These are phyloP conservation scores for Arvicola amphibius DNA, from an alignment of 2,797 vertebrate genomes.

Conservation along the genomic window DNA sequence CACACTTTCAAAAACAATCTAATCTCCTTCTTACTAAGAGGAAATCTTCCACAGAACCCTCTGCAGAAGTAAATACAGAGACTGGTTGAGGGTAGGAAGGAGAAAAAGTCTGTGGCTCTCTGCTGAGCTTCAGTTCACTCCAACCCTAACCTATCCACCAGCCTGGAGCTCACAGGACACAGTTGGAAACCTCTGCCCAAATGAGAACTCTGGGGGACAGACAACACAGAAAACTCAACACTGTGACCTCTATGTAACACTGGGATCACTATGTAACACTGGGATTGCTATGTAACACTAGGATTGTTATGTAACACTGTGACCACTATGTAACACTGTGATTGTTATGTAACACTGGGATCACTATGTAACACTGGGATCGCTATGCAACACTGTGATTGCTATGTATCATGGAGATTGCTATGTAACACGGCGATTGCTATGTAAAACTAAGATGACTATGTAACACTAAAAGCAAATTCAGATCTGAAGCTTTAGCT, in stretches of 20 bases:
- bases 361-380: background rate
- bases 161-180: background rate
- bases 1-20: background rate
- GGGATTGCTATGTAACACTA: background rate
- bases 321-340: background rate
- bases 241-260: background rate
- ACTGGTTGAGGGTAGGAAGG: background rate
- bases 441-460: background rate
- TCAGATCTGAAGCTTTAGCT: background rate
- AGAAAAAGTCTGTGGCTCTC: background rate
- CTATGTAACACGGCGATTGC: background rate
- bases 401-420: background rate
- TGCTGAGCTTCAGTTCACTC: background rate
- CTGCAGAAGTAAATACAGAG: background rate
- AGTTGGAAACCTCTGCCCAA: background rate
- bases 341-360: background rate
- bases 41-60: conserved; percentile 18
- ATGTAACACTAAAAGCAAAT: background rate
- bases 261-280: background rate
- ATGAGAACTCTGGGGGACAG: background rate
- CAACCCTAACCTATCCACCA: background rate
- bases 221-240: background rate
- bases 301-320: background rate
- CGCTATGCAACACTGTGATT: background rate
- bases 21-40: background rate